phyloP scores from a whole-genome alignment of 2,888 invertebrate species.

The Lithophane leautieri region DNA sequence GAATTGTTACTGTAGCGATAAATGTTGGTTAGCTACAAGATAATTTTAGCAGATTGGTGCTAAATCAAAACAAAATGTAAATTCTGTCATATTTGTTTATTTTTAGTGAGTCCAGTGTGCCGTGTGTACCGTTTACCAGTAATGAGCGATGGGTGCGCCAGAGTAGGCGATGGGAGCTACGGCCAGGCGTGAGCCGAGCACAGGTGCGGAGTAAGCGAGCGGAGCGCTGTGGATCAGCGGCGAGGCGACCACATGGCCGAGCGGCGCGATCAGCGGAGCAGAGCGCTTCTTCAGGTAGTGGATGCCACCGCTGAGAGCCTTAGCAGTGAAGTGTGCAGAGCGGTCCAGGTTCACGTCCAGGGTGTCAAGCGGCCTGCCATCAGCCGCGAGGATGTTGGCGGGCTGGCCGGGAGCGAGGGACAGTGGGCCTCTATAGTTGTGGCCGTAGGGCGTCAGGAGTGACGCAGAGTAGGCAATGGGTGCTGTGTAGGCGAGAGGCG shows the following conservation, averaged over 20 bases:
- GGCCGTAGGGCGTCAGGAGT: conserved; percentile 63
- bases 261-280: conserved; percentile 65
- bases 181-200: conserved; percentile 45
- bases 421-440: conserved; percentile 83
- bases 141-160: conserved; percentile 47
- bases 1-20: background rate
- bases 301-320: conserved; percentile 71
- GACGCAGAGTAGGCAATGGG: conserved; percentile 74
- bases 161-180: conserved; percentile 50
- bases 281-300: conserved; percentile 82
- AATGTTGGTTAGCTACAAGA: background rate
- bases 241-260: conserved; percentile 40
- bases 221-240: conserved; percentile 53
- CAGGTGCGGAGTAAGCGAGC: conserved; percentile 78
- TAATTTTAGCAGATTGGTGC: background rate
- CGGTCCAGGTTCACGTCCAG: conserved; percentile 86
- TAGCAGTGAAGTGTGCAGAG: conserved; percentile 82
- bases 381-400: conserved; percentile 83
- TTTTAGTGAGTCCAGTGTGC: background rate
- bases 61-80: background rate
- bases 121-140: conserved; percentile 49
- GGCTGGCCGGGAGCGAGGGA: conserved; percentile 87
- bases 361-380: conserved; percentile 86
- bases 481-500: conserved; percentile 28
- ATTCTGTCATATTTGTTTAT: conserved; percentile 32